These are phyloP conservation scores for Casuarius casuarius DNA, from an alignment of 2,113 vertebrate genomes.

Conservation along the genomic window DNA sequence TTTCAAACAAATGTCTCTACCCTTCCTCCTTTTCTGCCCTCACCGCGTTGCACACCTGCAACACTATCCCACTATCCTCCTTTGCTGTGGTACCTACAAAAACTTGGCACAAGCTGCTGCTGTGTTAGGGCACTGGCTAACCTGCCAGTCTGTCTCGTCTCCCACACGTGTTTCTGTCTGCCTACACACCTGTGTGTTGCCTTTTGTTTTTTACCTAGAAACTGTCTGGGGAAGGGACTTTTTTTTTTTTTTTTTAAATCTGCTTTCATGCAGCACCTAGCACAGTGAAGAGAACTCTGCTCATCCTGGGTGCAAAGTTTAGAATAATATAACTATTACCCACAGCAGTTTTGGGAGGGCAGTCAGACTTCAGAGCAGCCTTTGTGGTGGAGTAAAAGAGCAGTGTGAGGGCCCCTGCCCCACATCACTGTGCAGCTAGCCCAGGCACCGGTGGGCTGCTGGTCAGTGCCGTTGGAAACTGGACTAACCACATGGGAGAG, in stretches of 20 bases:
- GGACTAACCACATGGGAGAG: too few species aligned
- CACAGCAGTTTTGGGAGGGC: not conserved
- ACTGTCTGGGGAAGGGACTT: not conserved
- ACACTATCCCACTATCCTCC: not conserved
- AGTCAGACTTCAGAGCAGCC: not conserved
- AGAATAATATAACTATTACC: not conserved
- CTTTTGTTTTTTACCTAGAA: not conserved
- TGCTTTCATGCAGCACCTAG: not conserved
- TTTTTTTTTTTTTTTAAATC: not conserved
- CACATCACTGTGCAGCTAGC: accelerated
- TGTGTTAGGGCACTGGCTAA: not conserved
- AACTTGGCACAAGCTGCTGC: not conserved
- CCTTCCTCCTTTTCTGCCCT: not conserved
- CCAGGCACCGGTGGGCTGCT: not conserved
- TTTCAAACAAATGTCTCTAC: not conserved
- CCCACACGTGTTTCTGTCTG: not conserved
- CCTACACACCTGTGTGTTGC: not conserved
- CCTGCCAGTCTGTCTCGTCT: not conserved
- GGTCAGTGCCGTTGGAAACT: too few species aligned
- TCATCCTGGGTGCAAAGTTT: not conserved
- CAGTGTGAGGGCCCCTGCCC: accelerated
- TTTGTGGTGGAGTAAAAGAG: not conserved
- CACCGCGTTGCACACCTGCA: not conserved
- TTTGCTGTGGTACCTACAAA: not conserved
- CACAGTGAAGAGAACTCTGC: not conserved